Base-by-base conservation (phyloP, 2,797 vertebrate species). In the Denticeps clupeoides region DNA sequence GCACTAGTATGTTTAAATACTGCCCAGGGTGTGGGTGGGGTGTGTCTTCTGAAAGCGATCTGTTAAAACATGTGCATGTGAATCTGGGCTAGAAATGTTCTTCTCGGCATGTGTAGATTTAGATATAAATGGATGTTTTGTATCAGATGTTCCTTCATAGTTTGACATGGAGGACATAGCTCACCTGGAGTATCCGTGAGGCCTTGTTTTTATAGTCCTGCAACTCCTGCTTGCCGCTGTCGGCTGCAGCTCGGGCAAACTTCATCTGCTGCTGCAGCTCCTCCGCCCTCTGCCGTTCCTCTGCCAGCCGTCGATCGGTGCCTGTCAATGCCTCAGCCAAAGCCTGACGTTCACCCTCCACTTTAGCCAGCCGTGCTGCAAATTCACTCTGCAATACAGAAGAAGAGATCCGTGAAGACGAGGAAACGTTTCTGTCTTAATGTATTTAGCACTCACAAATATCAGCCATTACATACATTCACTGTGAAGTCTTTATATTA, bases 151-250 rank as follows among this genome's bases (percentile, higher is more conserved):
- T 16, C 18, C 11, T 23, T n/a, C n/a, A n/a, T n/a, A n/a, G n/a
- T n/a, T n/a, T n/a, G 26, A 10, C 9, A 27, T 27, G 26, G 27
- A 6, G 26, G 24, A 26, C 24, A 18, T 21, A 18, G 3, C 21
- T 15, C 2, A 96, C 95, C 51, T 98, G 93, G 13, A 99, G 82
- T 59, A 99, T 98, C 16, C 95, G 87, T 2, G 94, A 87, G 8
- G 95, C 95, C 71, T 99, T 99, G 53, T 96, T 88, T 59, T 98
- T 99, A 63, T 99, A 99, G 70, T 99, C 95, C 5, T 81, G 66
- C 28, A 99, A 50, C 46, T 99, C 94, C 65, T 89, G 92, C 63
- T 86, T 96, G 23, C 79, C 75, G 7, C 76, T 74, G 52, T 97
- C 93, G 1, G 87, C 64, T 27, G 68, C 77, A 5, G 69, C 62